A percentile compares a stretch with the other conserved stretches of the same genome.
These are phyloP conservation scores for Rhamnusium bicolor DNA, from an alignment of 2,888 invertebrate genomes.

Conservation along the genomic window DNA sequence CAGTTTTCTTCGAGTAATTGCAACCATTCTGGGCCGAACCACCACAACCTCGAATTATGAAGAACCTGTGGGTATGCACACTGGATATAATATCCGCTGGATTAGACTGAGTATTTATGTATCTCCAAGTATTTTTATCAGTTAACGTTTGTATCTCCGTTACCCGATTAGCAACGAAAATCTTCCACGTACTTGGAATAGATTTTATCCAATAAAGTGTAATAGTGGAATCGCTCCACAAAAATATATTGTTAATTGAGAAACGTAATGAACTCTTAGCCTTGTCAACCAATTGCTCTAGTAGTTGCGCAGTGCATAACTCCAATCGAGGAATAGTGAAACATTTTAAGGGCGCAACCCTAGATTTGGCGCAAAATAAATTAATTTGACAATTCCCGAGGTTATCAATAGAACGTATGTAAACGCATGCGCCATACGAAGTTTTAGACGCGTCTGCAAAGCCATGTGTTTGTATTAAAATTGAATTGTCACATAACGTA, in stretches of 20 bases:
- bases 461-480: conserved; percentile 13
- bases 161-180: conserved; percentile 1
- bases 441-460: conserved; percentile 6
- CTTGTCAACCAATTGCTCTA: background rate
- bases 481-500: background rate
- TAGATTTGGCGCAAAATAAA: conserved; percentile 1
- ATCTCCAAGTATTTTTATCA: background rate
- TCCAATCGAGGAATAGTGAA: conserved; percentile 4
- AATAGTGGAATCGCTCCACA: conserved; percentile 10
- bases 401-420: conserved; percentile 1
- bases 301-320: background rate
- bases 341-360: conserved; percentile 3
- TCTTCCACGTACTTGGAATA: conserved; percentile 1
- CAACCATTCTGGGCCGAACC: conserved; percentile 10
- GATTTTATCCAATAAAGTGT: background rate
- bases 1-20: background rate
- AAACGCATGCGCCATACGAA: conserved; percentile 11
- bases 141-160: conserved; percentile 3
- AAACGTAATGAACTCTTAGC: background rate
- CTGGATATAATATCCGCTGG: conserved; percentile 21
- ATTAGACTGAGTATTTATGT: conserved; percentile 1
- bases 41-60: conserved; percentile 7
- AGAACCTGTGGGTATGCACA: background rate
- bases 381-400: background rate
- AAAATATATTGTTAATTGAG: background rate